Percentiles rank a stretch among this genome's conserved stretches.
Conservation (phyloP, 2,797 vertebrate genomes). For the Parotocinclus haroldoi region DNA sequence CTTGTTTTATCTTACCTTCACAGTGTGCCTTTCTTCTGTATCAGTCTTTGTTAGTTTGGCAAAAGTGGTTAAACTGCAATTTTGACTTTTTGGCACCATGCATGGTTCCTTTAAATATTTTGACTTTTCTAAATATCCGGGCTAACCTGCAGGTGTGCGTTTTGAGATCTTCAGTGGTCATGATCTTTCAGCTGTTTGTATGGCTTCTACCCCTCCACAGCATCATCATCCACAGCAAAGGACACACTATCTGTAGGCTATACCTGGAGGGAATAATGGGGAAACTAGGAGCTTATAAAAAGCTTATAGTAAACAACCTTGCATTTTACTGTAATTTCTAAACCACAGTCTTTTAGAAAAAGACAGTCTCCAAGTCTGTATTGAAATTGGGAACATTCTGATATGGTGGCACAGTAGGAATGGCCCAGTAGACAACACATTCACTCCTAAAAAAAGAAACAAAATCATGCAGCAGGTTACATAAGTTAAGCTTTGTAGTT, state of each 20-base stretch:
- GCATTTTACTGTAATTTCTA: background rate
- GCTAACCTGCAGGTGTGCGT: no score
- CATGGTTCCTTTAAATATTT: conserved; percentile 44
- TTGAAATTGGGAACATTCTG: conserved; percentile 7
- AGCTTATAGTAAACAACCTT: background rate
- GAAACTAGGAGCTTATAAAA: background rate
- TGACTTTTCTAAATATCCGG: background rate
- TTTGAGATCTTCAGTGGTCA: no score
- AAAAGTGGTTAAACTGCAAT: no score
- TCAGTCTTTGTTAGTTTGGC: no score
- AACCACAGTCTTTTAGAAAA: no score
- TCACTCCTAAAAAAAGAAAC: background rate
- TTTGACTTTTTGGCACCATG: conserved; percentile 7
- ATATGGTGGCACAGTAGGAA: background rate
- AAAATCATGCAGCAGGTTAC: conserved; percentile 9
- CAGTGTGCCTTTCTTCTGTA: no score
- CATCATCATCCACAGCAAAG: background rate
- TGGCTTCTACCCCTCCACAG: conserved; percentile 20
- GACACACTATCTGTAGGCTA: background rate
- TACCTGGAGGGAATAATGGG: background rate
- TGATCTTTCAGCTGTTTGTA: background rate
- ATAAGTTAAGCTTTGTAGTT: conserved; percentile 26
- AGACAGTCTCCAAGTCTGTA: background rate
- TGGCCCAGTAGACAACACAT: background rate
- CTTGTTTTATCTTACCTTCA: no score